A percentile compares a stretch with the other conserved stretches of the same genome.
phyloP scores from a whole-genome alignment of 2,113 vertebrate genomes.

The Scomber japonicus region DNA sequence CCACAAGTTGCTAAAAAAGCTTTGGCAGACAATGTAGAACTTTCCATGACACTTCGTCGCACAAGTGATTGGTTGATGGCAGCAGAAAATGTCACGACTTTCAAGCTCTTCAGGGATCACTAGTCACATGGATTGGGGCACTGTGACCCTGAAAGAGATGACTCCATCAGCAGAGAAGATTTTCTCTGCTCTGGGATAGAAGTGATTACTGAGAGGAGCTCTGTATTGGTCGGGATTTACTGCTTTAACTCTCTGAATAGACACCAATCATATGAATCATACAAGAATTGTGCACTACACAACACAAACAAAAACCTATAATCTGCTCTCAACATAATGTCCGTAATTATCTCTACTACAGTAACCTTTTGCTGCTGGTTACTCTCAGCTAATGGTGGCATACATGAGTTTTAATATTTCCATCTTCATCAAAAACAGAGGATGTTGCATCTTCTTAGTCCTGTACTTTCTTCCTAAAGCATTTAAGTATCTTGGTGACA shows the following conservation, averaged over 20 bases:
- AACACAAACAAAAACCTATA: too few species aligned
- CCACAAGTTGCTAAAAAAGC: slow-evolving; percentile 42
- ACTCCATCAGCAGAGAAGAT: slow-evolving; percentile 62
- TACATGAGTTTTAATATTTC: not conserved
- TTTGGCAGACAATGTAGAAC: slow-evolving; percentile 48
- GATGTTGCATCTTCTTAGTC: not conserved
- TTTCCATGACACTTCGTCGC: slow-evolving; percentile 66
- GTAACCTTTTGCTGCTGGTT: not conserved
- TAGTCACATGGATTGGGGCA: slow-evolving; percentile 60
- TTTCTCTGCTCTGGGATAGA: slow-evolving; percentile 40
- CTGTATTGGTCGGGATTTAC: slow-evolving; percentile 24
- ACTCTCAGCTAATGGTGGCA: not conserved
- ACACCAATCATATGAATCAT: slow-evolving; percentile 54
- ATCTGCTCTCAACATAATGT: too few species aligned
- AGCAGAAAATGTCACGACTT: slow-evolving; percentile 78
- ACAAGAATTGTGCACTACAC: not conserved
- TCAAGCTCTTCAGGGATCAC: slow-evolving; percentile 69
- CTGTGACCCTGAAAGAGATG: slow-evolving; percentile 58
- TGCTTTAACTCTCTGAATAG: slow-evolving; percentile 11
- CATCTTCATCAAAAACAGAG: not conserved
- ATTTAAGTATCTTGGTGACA: not conserved
- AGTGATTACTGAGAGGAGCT: slow-evolving; percentile 35
- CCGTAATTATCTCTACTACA: not conserved
- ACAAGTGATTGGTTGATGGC: slow-evolving; percentile 69
- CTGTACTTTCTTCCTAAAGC: slow-evolving; percentile 18